phyloP scores from a whole-genome alignment of 1,140 invertebrate genomes.

The Pectinophora gossypiella region DNA sequence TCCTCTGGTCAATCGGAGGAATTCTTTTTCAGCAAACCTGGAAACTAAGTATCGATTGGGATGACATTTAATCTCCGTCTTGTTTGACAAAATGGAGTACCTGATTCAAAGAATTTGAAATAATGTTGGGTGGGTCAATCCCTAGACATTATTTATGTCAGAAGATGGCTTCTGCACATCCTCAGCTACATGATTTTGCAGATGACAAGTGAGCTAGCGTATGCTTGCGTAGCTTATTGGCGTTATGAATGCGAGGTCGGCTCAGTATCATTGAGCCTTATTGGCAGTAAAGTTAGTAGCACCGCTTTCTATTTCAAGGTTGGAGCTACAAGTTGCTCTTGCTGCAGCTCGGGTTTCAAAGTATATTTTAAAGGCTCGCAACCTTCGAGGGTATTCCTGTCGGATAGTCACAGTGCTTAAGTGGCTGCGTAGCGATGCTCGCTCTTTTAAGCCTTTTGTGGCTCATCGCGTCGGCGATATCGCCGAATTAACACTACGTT shows the following conservation, averaged over 20 bases:
- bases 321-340: not conserved
- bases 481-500: slow-evolving; percentile 20
- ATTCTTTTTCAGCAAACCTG: not conserved
- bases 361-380: not conserved
- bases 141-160: not conserved
- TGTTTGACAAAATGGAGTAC: not conserved
- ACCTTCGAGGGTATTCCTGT: too few relatives aligned
- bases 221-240: slow-evolving; percentile 5
- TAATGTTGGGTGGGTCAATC: not conserved
- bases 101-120: not conserved
- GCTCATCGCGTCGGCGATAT: slow-evolving; percentile 50
- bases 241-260: not conserved
- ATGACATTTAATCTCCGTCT: not conserved
- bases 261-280: not conserved
- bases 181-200: not conserved
- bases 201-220: not conserved
- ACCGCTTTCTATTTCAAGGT: not conserved
- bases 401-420: not conserved
- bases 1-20: not conserved
- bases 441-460: slow-evolving; percentile 43
- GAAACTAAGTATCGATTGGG: not conserved
- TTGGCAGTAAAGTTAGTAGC: not conserved
- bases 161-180: not conserved
- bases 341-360: not conserved
- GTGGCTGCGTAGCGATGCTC: not conserved